These are phyloP conservation scores for Etheostoma spectabile DNA, from an alignment of 2,113 vertebrate species.

Conservation along the genomic window DNA sequence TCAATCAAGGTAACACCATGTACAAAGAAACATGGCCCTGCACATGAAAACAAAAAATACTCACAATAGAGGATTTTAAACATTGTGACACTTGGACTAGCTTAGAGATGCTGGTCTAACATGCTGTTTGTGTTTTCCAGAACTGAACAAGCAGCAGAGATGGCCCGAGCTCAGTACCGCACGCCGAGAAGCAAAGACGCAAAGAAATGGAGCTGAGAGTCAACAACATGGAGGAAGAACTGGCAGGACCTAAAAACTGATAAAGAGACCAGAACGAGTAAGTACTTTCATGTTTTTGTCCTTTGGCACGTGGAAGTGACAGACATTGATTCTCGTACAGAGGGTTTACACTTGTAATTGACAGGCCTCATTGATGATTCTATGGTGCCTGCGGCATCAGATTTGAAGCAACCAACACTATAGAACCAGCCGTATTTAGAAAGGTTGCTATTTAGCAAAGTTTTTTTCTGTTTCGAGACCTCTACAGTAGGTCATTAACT, in stretches of 20 bases:
- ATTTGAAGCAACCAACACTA: no score
- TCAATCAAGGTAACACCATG: no score
- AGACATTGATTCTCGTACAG: background rate
- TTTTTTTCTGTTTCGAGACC: no score
- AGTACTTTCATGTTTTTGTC: background rate
- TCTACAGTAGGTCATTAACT: no score
- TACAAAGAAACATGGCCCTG: no score
- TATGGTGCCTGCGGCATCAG: no score
- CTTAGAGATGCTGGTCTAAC: background rate
- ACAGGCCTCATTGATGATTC: no score
- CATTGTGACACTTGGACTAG: background rate
- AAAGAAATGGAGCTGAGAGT: conserved; percentile 88
- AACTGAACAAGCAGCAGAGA: conserved; percentile 88
- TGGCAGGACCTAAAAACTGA: conserved; percentile 88
- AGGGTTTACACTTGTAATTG: background rate
- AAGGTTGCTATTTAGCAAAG: no score
- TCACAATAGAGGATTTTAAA: no score
- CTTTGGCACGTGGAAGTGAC: background rate
- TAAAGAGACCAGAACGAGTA: conserved; percentile 90
- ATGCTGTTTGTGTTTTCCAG: conserved; percentile 70
- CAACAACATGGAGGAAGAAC: conserved; percentile 86
- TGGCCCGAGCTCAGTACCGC: conserved; percentile 83
- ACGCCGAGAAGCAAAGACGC: conserved; percentile 90
- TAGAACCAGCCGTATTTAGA: no score
- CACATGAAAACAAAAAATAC: no score